Evolutionary conservation across 2,113 vertebrate species (phyloP).

Genomic region (Tyto alba): DNA sequence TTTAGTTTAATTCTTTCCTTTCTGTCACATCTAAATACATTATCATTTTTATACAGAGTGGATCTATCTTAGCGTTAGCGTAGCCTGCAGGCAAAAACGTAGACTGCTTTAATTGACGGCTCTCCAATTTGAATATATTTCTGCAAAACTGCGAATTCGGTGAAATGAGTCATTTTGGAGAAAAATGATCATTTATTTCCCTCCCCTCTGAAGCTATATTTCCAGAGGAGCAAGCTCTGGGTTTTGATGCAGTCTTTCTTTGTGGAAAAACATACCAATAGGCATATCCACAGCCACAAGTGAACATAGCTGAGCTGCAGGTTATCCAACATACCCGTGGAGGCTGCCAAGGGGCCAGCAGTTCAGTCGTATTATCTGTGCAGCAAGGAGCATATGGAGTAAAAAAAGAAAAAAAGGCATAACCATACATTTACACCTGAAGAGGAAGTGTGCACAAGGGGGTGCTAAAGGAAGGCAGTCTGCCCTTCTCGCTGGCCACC

Average conservation of each 20-base stretch:
- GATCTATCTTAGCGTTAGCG: neutral
- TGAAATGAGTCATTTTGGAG: neutral
- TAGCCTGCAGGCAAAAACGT: neutral
- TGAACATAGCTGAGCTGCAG: neutral
- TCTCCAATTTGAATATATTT: neutral
- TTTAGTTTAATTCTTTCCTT: neutral
- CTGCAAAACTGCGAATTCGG: neutral
- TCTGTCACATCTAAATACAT: neutral
- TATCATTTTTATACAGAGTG: neutral
- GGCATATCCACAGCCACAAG: neutral
- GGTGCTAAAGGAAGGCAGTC: neutral
- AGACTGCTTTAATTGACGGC: neutral
- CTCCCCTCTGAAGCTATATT: neutral
- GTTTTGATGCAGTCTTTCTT: neutral
- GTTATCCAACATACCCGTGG: fast-evolving
- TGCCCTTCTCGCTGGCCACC: neutral
- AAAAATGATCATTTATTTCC: neutral
- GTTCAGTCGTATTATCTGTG: neutral
- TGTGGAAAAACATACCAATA: neutral
- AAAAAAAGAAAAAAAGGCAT: neutral
- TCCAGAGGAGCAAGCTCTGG: neutral
- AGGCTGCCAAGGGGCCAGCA: neutral
- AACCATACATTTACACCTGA: neutral
- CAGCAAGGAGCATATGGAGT: neutral
- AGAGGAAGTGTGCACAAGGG: neutral